phyloP scores from a whole-genome alignment of 2,888 invertebrate genomes.

The Dynastes tityus region DNA sequence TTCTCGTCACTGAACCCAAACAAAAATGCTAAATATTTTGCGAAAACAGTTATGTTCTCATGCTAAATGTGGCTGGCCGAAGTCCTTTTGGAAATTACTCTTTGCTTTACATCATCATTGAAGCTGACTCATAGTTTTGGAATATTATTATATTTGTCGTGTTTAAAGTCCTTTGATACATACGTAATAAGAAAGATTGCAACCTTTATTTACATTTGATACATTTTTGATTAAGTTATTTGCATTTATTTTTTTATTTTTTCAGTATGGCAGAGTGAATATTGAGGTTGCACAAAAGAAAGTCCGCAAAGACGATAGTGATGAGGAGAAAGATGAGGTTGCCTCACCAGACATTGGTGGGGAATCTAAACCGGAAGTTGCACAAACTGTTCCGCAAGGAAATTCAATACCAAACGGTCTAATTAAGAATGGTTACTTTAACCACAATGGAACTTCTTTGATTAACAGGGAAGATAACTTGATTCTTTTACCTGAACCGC shows the following conservation, averaged over 20 bases:
- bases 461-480: conserved; percentile 84
- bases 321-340: conserved; percentile 70
- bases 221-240: no score
- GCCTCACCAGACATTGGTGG: conserved; percentile 54
- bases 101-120: no score
- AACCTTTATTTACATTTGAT: not conserved
- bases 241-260: not conserved
- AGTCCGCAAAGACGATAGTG: conserved; percentile 73
- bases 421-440: conserved; percentile 59
- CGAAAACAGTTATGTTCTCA: no score
- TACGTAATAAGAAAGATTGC: not conserved
- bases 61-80: no score
- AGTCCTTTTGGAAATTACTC: no score
- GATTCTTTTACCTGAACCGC: conserved; percentile 83
- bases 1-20: no score
- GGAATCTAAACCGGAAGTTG: conserved; percentile 51
- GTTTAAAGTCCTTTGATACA: not conserved
- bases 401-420: conserved; percentile 37
- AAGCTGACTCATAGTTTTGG: no score
- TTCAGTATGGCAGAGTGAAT: conserved; percentile 86
- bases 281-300: conserved; percentile 80
- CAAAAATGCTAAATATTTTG: no score
- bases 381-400: not conserved
- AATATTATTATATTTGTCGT: no score
- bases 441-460: conserved; percentile 73